Conservation (phyloP, 2,797 vertebrate genomes). For the Nannoperca australis region DNA sequence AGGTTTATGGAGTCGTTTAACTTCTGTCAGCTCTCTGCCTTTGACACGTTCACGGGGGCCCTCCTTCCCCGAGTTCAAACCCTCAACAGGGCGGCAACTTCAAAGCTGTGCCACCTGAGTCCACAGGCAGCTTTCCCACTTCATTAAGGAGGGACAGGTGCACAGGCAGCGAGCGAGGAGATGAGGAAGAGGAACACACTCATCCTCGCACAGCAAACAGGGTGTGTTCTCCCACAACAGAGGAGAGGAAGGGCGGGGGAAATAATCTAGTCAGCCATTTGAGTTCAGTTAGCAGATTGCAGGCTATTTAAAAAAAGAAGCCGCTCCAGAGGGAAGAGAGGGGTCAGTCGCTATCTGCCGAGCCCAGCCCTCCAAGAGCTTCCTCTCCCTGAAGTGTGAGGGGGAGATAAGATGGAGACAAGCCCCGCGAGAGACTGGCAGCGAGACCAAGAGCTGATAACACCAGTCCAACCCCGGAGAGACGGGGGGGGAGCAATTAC, state of each 20-base stretch:
- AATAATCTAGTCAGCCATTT: conserved; percentile 47
- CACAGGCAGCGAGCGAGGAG: background rate
- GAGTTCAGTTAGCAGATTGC: conserved; percentile 44
- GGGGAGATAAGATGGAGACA: conserved; percentile 70
- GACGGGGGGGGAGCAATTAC: conserved; percentile 44
- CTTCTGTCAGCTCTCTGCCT: conserved; percentile 57
- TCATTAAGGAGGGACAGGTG: conserved; percentile 72
- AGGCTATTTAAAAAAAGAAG: conserved; percentile 37
- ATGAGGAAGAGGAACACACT: conserved; percentile 11
- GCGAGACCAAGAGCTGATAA: conserved; percentile 65
- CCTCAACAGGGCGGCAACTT: conserved; percentile 49
- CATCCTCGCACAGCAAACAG: conserved; percentile 4
- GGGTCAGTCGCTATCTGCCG: conserved; percentile 69
- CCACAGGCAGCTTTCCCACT: conserved; percentile 49
- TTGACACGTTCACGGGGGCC: conserved; percentile 42
- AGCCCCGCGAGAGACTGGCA: conserved; percentile 61
- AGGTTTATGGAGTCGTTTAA: conserved; percentile 50
- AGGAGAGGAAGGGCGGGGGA: background rate
- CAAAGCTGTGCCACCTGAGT: conserved; percentile 52
- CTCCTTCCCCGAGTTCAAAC: conserved; percentile 45
- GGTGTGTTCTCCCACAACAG: conserved; percentile 10
- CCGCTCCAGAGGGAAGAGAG: conserved; percentile 54
- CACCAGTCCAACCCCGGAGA: conserved; percentile 27
- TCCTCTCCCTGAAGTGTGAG: conserved; percentile 67
- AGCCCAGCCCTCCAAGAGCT: conserved; percentile 69